Percentiles rank a stretch among this genome's conserved stretches.
These are phyloP conservation scores for Pipistrellus nathusii DNA, from an alignment of 2,797 vertebrate genomes.

Conservation along the genomic window DNA sequence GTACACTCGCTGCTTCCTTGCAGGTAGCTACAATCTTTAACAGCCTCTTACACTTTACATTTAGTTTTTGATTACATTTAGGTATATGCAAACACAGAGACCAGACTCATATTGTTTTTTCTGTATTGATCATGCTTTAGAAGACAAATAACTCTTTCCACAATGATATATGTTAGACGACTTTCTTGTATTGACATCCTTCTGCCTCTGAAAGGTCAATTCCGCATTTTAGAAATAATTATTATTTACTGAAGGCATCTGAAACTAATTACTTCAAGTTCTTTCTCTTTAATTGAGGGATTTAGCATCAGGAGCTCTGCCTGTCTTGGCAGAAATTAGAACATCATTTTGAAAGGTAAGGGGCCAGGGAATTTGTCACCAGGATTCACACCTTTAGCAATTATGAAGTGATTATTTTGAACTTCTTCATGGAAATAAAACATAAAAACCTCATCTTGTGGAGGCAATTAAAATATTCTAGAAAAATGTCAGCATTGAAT, in stretches of 20 bases:
- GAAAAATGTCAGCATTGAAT: slow-evolving; percentile 59
- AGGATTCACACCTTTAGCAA: background rate
- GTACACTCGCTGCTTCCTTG: background rate
- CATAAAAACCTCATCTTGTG: slow-evolving; percentile 16
- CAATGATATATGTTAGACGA: slow-evolving; percentile 15
- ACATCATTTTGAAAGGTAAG: background rate
- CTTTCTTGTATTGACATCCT: background rate
- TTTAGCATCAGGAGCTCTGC: background rate
- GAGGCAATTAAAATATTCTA: background rate
- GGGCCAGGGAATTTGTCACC: background rate
- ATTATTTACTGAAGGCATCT: slow-evolving; percentile 61
- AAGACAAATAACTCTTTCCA: slow-evolving; percentile 37
- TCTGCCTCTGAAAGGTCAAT: slow-evolving; percentile 52
- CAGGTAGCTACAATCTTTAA: background rate
- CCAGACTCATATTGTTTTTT: background rate
- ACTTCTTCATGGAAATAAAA: background rate
- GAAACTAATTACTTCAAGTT: slow-evolving; percentile 58
- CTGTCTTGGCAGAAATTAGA: background rate
- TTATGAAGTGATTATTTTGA: background rate
- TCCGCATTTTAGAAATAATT: slow-evolving; percentile 66
- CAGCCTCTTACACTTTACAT: background rate
- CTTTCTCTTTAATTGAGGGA: slow-evolving; percentile 42
- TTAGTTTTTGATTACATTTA: background rate
- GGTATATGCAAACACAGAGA: slow-evolving; percentile 3
- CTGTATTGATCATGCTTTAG: slow-evolving; percentile 18